Evolutionary conservation across 2,113 vertebrate genomes (phyloP), one percentile per base, ranked within the genome.

Genomic region (Hyperopisus bebe): DNA sequence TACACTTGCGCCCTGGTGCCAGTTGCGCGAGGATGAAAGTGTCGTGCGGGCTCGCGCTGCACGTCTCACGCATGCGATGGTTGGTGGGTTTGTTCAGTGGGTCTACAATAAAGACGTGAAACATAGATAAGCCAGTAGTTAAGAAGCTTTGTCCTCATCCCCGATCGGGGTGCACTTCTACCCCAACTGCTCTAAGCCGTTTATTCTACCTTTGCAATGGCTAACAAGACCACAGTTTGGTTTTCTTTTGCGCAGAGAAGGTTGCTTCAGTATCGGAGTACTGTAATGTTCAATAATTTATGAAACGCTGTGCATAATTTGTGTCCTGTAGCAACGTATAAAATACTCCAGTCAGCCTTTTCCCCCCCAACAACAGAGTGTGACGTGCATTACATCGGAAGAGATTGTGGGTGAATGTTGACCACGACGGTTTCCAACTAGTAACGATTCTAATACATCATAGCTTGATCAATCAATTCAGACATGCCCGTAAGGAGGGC

Each of bases 291-390:
- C 53, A 88, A 55, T 88, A 88, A 88, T 62, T 55, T 62, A 88
- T 11, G n/a, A 48, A 55, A 24, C n/a, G n/a, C 53, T 51, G 15
- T 53, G 85, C 85, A 86, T 88, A 58, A 88, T 88, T 88, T 58
- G 53, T 62, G 51, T 88, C 86, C 86, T 88, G 31, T 21, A 62
- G 86, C 53, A 42, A 58, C 17, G 42, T 19, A 31, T 55, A 10
- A 39, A 87, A 53, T 44, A 27, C 86, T 17, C 48, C 47, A 31
- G 27, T 51, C 21, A 86, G 85, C 44, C 51, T 47, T 21, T 5
- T 3, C 3, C 2, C 2, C 8, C 39, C 42, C 24, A 8, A 55
- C 31, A 88, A 62, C 31, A 39, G 84, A 10, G 51, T 39, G 51
- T 21, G 86, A 87, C 8, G 44, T 50, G 21, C 86, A 53, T 11